Evolutionary conservation across 2,113 vertebrate genomes (phyloP).

Genomic region (Pagrus major): DNA sequence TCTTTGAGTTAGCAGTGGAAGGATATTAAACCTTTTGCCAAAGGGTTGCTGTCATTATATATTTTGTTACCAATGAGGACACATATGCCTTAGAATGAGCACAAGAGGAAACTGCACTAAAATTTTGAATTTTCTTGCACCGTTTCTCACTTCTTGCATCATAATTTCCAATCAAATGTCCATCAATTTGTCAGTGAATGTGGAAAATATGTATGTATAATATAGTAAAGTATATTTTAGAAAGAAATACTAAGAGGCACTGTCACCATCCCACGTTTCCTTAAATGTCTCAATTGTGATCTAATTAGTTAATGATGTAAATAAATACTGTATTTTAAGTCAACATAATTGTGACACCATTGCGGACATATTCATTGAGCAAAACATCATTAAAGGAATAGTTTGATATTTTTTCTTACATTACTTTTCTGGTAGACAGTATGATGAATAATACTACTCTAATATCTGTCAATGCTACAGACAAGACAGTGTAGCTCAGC

Average conservation of each 20-base stretch:
- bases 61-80: conserved; percentile 29
- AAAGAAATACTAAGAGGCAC: not conserved
- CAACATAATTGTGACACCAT: no score
- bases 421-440: no score
- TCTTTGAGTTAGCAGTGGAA: conserved; percentile 13
- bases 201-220: not conserved
- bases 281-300: not conserved
- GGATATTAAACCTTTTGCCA: conserved; percentile 37
- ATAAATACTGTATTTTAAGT: not conserved
- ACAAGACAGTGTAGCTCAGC: no score
- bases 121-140: not conserved
- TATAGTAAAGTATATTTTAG: not conserved
- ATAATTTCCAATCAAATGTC: conserved; percentile 4
- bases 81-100: not conserved
- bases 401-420: not conserved
- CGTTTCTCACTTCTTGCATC: not conserved
- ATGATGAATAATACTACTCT: no score
- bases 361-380: not conserved
- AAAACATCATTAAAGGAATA: not conserved
- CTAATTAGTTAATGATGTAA: not conserved
- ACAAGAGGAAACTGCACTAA: not conserved
- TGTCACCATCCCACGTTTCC: not conserved
- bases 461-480: no score
- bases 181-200: conserved; percentile 1
- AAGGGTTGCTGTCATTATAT: conserved; percentile 9